Conservation (phyloP, 1,140 invertebrate genomes). For the Drosophila pandora region DNA sequence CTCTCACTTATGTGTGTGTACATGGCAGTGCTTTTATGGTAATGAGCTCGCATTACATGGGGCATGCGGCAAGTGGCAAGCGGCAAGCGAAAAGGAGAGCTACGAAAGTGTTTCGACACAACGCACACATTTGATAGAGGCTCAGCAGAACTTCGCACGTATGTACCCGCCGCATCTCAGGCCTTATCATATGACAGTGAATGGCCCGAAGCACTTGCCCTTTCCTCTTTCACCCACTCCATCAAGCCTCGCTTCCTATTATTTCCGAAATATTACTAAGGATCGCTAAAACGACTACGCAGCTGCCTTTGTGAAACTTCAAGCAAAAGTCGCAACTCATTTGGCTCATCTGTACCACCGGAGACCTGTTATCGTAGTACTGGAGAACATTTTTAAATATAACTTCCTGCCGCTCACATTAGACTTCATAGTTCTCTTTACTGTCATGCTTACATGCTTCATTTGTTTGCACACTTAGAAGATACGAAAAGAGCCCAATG, state of each 20-base stretch:
- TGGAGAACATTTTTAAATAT: conserved; percentile 46
- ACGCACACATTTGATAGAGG: conserved; percentile 43
- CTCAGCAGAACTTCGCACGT: conserved; percentile 27
- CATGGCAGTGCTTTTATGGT: conserved; percentile 75
- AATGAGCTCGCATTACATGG: conserved; percentile 79
- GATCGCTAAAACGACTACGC: conserved; percentile 29
- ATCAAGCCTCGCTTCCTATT: not conserved
- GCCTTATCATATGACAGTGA: conserved; percentile 66
- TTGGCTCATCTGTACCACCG: conserved; percentile 32
- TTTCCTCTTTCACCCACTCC: not conserved
- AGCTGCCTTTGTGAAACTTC: not conserved
- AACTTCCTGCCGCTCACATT: conserved; percentile 63
- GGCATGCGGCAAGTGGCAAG: conserved; percentile 21
- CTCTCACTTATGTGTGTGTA: conserved; percentile 14
- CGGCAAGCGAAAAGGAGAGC: not conserved
- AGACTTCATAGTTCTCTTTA: conserved; percentile 68
- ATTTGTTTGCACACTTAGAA: conserved; percentile 24
- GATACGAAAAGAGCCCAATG: conserved; percentile 52
- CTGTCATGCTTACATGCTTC: conserved; percentile 60
- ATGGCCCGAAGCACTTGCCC: conserved; percentile 22
- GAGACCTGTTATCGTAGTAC: not conserved
- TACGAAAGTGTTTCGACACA: conserved; percentile 64
- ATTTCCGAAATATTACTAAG: conserved; percentile 32
- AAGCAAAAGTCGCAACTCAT: conserved; percentile 23
- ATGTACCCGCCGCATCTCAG: conserved; percentile 22